Evolutionary conservation across 2,113 vertebrate genomes (phyloP).

Genomic region (Paramormyrops kingsleyae): DNA sequence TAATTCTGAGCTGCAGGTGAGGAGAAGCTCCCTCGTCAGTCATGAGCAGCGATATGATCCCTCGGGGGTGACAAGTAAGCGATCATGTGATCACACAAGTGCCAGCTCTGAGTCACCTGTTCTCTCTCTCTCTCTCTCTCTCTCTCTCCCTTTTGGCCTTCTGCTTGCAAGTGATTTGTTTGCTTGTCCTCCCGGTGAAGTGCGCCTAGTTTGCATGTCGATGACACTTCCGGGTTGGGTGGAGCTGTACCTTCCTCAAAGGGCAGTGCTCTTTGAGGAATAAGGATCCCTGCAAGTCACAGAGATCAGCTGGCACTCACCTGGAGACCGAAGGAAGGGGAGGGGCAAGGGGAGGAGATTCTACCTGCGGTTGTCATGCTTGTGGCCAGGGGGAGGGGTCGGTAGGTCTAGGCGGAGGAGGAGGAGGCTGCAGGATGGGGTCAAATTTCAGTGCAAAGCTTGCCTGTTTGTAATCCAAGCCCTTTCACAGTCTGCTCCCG

Average conservation of each 20-base stretch:
- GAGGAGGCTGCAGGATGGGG: conserved; percentile 50
- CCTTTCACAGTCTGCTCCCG: conserved; percentile 48
- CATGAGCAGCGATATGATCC: background rate
- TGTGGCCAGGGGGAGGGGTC: conserved; percentile 43
- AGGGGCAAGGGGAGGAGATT: conserved; percentile 58
- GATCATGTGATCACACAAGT: background rate
- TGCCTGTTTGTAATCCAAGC: conserved; percentile 68
- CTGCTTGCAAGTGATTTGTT: background rate
- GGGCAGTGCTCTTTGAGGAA: background rate
- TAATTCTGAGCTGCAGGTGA: conserved; percentile 1
- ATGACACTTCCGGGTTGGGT: background rate
- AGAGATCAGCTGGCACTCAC: conserved; percentile 18
- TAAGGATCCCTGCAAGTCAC: background rate
- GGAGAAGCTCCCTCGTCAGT: background rate
- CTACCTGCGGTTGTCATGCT: conserved; percentile 57
- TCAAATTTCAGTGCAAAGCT: conserved; percentile 69
- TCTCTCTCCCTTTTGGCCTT: background rate
- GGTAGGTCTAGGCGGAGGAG: conserved; percentile 38
- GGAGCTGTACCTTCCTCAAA: background rate
- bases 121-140: background rate
- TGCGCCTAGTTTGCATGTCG: background rate
- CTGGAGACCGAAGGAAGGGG: conserved; percentile 12
- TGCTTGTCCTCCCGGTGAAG: background rate
- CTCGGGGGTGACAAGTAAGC: background rate
- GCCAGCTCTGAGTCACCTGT: background rate